These are phyloP conservation scores for Shinisaurus crocodilurus DNA, from an alignment of 2,113 vertebrate genomes.

Conservation along the genomic window DNA sequence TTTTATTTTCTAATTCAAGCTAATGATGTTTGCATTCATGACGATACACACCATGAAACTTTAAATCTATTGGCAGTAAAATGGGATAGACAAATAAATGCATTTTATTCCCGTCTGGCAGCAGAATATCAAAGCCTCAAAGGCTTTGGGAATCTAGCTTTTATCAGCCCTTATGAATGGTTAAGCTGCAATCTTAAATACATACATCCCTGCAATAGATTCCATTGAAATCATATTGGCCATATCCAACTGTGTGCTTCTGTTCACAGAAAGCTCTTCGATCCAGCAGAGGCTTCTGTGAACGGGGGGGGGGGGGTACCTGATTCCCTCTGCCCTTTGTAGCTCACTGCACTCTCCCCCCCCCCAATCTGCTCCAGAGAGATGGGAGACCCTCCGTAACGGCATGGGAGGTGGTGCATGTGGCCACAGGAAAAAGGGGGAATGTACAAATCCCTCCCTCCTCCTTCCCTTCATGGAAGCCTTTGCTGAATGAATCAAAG, in stretches of 20 bases:
- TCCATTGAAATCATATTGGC: not conserved
- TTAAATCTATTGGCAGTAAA: not conserved
- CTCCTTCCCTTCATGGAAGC: not conserved
- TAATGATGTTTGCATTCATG: slow-evolving; percentile 12
- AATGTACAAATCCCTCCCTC: not conserved
- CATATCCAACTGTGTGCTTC: not conserved
- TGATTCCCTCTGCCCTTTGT: not conserved
- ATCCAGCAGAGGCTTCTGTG: not conserved
- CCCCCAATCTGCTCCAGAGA: not conserved
- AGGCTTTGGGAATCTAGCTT: not conserved
- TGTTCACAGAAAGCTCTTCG: not conserved
- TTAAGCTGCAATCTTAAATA: not conserved
- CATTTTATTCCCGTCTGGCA: not conserved
- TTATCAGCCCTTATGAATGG: not conserved
- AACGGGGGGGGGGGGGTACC: not conserved
- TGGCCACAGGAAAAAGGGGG: not conserved
- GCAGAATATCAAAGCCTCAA: slow-evolving; percentile 1
- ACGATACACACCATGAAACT: not conserved
- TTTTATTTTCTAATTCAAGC: slow-evolving; percentile 16
- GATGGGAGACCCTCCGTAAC: not conserved
- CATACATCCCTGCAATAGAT: not conserved
- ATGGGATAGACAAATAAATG: slow-evolving; percentile 8
- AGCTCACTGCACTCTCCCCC: not conserved
- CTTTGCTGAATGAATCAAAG: not conserved
- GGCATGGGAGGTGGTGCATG: not conserved